A percentile compares a stretch with the other conserved stretches of the same genome.
Conservation (phyloP, 2,888 invertebrate genomes). For the Mactromeris polynyma region DNA sequence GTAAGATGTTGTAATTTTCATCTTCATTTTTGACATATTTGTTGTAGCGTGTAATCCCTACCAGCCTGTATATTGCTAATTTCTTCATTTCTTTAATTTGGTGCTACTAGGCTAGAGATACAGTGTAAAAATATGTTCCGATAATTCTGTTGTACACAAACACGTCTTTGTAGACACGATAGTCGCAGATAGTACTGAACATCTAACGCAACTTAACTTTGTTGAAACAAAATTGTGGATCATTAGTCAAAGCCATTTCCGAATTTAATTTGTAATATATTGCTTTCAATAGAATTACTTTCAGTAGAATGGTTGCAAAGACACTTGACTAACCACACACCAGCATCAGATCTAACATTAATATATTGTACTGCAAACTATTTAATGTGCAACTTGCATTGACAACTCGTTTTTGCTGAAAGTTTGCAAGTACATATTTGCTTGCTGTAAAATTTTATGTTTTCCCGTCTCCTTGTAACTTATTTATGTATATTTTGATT, state of each 20-base stretch:
- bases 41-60: not conserved
- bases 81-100: not conserved
- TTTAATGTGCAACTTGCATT: too few relatives aligned
- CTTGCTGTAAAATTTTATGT: not conserved
- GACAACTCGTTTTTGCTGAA: not conserved
- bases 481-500: constrained; percentile 1
- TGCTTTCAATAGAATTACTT: too few relatives aligned
- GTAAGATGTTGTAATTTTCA: not conserved
- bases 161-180: too few relatives aligned
- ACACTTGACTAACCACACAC: too few relatives aligned
- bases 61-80: not conserved
- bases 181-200: too few relatives aligned
- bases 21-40: not conserved
- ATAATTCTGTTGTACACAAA: not conserved
- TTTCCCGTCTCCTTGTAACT: not conserved
- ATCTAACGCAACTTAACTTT: too few relatives aligned
- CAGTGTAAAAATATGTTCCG: not conserved
- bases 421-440: not conserved
- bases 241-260: too few relatives aligned
- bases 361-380: too few relatives aligned
- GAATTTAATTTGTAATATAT: too few relatives aligned
- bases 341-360: too few relatives aligned
- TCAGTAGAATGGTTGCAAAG: too few relatives aligned
- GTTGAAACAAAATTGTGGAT: too few relatives aligned
- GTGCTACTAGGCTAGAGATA: not conserved